These are phyloP conservation scores for Smithornis capensis DNA, from an alignment of 2,113 vertebrate genomes.

Conservation along the genomic window DNA sequence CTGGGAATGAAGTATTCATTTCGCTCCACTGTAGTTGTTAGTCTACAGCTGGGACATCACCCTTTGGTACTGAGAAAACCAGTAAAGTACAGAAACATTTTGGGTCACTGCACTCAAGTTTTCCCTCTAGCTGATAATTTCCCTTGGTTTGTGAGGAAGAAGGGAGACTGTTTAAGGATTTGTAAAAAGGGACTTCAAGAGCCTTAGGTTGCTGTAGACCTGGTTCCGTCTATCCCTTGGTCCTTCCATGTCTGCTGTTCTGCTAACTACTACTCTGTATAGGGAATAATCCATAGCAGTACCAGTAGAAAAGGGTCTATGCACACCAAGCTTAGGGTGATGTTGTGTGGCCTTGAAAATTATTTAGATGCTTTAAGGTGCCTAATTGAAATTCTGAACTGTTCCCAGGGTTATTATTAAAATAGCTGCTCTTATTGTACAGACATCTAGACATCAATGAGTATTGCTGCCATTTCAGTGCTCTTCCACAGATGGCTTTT, in stretches of 20 bases:
- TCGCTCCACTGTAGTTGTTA: not conserved
- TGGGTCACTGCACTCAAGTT: not conserved
- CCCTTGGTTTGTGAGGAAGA: not conserved
- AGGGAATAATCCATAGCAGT: not conserved
- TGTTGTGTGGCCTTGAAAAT: not conserved
- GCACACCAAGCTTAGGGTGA: not conserved
- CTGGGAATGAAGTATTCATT: not conserved
- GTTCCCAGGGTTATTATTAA: not conserved
- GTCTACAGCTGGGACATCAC: accelerated
- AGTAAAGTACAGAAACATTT: not conserved
- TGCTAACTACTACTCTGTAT: not conserved
- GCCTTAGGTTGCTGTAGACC: not conserved
- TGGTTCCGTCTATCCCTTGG: not conserved
- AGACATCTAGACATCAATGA: not conserved
- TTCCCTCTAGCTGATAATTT: not conserved
- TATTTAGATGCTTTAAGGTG: not conserved
- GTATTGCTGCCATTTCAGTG: not conserved
- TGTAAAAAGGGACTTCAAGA: not conserved
- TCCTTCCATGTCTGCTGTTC: not conserved
- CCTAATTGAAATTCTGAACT: not conserved
- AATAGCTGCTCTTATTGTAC: not conserved
- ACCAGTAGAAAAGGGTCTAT: not conserved
- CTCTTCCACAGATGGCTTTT: not conserved
- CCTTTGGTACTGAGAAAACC: not conserved
- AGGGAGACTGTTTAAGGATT: not conserved